These are phyloP conservation scores for Dryadula phaetusa DNA, from an alignment of 2,888 invertebrate species.

Conservation along the genomic window DNA sequence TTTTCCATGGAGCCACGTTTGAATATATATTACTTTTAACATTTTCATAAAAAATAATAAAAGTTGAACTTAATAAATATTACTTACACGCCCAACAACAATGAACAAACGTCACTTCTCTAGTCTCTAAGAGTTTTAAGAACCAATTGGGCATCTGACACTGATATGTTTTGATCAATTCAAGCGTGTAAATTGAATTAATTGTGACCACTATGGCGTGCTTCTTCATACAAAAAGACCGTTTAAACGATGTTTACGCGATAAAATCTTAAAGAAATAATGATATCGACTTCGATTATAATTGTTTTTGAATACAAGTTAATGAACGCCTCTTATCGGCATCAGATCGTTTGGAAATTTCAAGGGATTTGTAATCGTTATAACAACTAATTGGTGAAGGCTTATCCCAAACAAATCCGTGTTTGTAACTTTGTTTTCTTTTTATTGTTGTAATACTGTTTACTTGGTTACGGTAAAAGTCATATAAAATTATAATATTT, in stretches of 20 bases:
- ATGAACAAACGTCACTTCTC: slow-evolving; percentile 28
- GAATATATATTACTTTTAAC: no score
- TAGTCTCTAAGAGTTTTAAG: slow-evolving; percentile 43
- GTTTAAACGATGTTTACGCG: slow-evolving; percentile 43
- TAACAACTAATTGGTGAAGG: slow-evolving; percentile 36
- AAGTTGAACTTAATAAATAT: background rate
- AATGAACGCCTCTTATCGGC: slow-evolving; percentile 40
- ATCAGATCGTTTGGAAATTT: slow-evolving; percentile 40
- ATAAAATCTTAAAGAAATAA: slow-evolving; percentile 46
- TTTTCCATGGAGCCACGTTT: no score
- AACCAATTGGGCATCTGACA: slow-evolving; percentile 57
- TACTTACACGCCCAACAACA: slow-evolving; percentile 5
- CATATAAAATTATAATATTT: no score
- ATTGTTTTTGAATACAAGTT: slow-evolving; percentile 42
- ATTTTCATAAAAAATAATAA: background rate
- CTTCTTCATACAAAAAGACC: slow-evolving; percentile 51
- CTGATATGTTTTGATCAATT: slow-evolving; percentile 76
- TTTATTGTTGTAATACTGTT: background rate
- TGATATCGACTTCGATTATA: slow-evolving; percentile 44
- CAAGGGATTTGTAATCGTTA: slow-evolving; percentile 15
- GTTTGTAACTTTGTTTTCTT: slow-evolving; percentile 1
- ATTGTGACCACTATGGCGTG: slow-evolving; percentile 64
- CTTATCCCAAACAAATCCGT: slow-evolving; percentile 18
- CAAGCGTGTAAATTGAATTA: slow-evolving; percentile 81
- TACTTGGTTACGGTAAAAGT: background rate